phyloP scores from a whole-genome alignment of 2,888 invertebrate species.

The Cheilosia soror region DNA sequence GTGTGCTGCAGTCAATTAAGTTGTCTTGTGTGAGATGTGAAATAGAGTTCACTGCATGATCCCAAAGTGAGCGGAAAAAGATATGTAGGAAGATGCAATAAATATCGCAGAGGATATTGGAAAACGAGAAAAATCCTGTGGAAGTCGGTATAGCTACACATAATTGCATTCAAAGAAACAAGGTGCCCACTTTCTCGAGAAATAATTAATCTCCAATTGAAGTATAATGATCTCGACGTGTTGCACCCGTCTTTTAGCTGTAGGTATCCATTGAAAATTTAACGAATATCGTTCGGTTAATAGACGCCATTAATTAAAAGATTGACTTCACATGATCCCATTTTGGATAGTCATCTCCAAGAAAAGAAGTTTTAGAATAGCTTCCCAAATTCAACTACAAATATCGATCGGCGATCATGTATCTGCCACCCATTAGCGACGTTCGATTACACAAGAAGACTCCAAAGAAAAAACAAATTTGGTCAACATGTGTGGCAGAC shows the following conservation, averaged over 20 bases:
- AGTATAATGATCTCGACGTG: background rate
- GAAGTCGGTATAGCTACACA: background rate
- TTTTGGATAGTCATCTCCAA: conserved; percentile 34
- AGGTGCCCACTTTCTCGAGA: background rate
- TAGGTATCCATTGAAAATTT: background rate
- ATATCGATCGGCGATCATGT: conserved; percentile 18
- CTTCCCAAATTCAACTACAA: conserved; percentile 12
- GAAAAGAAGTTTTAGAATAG: conserved; percentile 35
- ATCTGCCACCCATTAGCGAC: conserved; percentile 8
- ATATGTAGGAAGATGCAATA: conserved; percentile 27
- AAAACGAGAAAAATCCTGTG: conserved; percentile 10
- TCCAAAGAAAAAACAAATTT: conserved; percentile 41
- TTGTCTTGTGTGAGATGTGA: conserved; percentile 30
- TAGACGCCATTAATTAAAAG: background rate
- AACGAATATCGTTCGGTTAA: background rate
- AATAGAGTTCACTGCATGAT: conserved; percentile 31
- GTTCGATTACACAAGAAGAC: conserved; percentile 42
- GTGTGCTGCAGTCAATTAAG: conserved; percentile 48
- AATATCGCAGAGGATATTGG: background rate
- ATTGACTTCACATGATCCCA: conserved; percentile 9
- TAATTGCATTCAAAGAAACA: conserved; percentile 10
- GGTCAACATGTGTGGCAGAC: conserved; percentile 32
- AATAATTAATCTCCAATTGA: background rate
- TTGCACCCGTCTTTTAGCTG: no score
- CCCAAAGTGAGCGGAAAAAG: conserved; percentile 4